Base-by-base conservation (phyloP, 2,888 invertebrate genomes). In the Acrobasis suavella region DNA sequence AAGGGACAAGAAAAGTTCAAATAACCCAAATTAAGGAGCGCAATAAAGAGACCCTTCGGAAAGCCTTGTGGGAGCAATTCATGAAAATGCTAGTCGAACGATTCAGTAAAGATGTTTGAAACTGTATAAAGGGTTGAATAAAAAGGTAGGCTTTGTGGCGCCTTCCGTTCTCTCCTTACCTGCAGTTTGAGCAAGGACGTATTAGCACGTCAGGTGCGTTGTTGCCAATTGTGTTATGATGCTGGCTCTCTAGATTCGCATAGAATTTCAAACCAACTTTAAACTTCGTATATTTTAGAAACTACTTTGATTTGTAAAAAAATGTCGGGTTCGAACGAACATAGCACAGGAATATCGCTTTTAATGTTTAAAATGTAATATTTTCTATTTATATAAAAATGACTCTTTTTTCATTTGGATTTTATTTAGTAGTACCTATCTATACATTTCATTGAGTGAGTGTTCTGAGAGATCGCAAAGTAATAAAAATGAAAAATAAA, bases 21-120 rank as follows among this genome's bases (percentile, higher is more conserved):
- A 86, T 86, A 86, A 83, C 84, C 84, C 76, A 83, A 86, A 87
- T 86, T 85, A 87, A 87, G 83, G 82, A 80, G 76, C 76, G 81
- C 82, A 85, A 86, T 86, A 86, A 86, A 85, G 81, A 78, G 83
- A 83, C 85, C 86, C 82, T 85, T 83, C 74, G 78, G 75, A 82
- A 83, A 81, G 80, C 82, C 85, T 85, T 85, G 81, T 78, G 85
- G 86, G 85, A 85, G 80, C 83, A 74, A 86, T 89, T 87, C 85
- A 81, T 82, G 85, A 79, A 82, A 86, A 87, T 81, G 82, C 81
- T 78, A 77, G 80, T 76, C 76, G 80, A 80, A 83, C 76, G 79
- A 80, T 79, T 72, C 76, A 69, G 76, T 81, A 74, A 85, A 85
- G 83, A 85, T 83, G 81, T 78, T 80, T 72, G 74, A 78, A 81